Base-by-base conservation (phyloP, 2,113 vertebrate species). In the Epinephelus lanceolatus region DNA sequence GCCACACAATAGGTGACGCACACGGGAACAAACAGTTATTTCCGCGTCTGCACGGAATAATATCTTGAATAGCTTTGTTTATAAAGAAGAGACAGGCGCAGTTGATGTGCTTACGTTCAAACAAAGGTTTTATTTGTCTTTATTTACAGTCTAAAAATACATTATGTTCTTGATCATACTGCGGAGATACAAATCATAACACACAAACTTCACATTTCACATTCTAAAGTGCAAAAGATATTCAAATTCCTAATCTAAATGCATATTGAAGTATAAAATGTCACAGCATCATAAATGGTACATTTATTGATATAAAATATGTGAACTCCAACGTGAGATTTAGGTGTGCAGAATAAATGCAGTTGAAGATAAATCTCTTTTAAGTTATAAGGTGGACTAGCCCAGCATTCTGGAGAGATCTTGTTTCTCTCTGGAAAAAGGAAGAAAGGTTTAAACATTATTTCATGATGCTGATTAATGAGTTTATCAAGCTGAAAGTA, bases 1-100 rank as follows among this genome's bases (percentile, higher is more conserved):
- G 68, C 66, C 11, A 86, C 87, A 95, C 93, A 95, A 95, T 95
- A 91, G 93, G 86, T 93, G 92, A 95, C 91, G 91, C 91, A 94
- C 83, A 62, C 9, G n/a, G 70, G 71, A 76, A 92, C 85, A 94
- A 92, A 92, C 84, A 85, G 72, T 88, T 53, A 68, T 87, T 93
- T 93, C 90, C 89, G 72, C 25, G 33, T 71, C 61, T 86, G 71
- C 62, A 68, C 75, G 6, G 40, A 45, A 49, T 65, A 76, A 85
- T 86, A 89, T 87, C 83, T 82, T 89, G 80, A 89, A 88, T 85
- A 85, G 72, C 18, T 83, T 89, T 93, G 90, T 94, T 92, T 94
- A 89, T 81, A 85, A 86, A 86, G 40, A 84, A 12, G 60, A 78
- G 79, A 81, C 59, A 81, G 65, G 45, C 42, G 72, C 23, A 65